These are phyloP conservation scores for Chanos chanos DNA, from an alignment of 2,797 vertebrate species.

Conservation along the genomic window DNA sequence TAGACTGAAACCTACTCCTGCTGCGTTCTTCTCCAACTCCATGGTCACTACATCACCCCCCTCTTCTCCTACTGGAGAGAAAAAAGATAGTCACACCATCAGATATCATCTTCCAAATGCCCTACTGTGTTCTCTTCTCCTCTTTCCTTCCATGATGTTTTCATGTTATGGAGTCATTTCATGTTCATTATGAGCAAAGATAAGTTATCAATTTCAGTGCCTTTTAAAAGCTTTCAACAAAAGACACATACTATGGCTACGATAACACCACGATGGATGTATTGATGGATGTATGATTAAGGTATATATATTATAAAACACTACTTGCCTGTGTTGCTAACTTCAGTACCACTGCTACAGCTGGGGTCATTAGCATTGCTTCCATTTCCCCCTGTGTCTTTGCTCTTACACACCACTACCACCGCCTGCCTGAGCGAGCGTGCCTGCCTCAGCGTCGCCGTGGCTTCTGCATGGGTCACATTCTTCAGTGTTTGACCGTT, in stretches of 20 bases:
- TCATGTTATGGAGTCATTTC: too few species aligned
- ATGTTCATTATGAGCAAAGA: too few species aligned
- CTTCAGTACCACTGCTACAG: constrained; percentile 27
- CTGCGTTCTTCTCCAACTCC: constrained; percentile 81
- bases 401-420: constrained; percentile 78
- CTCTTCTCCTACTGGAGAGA: constrained; percentile 58
- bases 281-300: neutral
- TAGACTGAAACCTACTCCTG: constrained; percentile 88
- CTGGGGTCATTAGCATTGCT: constrained; percentile 24
- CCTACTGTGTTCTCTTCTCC: too few species aligned
- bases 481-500: constrained; percentile 87
- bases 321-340: constrained; percentile 41
- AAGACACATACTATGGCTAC: too few species aligned
- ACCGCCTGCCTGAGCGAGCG: constrained; percentile 81
- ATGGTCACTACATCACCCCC: constrained; percentile 56
- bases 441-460: constrained; percentile 78
- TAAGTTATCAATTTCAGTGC: too few species aligned
- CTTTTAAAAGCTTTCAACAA: too few species aligned
- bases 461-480: constrained; percentile 76
- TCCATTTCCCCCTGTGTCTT: constrained; percentile 44
- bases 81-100: neutral
- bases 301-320: too few species aligned
- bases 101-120: neutral
- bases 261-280: too few species aligned
- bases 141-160: too few species aligned